Evolutionary conservation across 2,113 vertebrate species (phyloP), one percentile per base, ranked within the genome.

Genomic region (Otolemur garnettii): DNA sequence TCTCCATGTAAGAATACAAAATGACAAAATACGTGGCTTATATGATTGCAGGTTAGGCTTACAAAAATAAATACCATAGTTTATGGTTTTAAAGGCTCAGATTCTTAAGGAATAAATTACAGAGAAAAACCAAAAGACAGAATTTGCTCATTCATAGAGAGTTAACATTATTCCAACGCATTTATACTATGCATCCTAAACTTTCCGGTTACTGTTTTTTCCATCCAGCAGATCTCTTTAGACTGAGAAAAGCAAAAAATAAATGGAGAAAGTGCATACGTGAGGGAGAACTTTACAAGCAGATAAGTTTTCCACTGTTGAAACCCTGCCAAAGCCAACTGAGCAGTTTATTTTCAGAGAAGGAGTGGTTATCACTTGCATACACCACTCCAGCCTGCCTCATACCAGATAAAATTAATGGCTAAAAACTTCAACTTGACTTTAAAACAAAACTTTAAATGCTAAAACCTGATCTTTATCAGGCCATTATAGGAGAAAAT

Each of bases 261-360:
- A 96, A 97, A 94, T 79, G 18, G 86, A 91, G 60, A 89, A 92
- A 94, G 87, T 94, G 55, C 24, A 92, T 92, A 94, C 10, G 77
- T 69, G 95, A 97, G 92, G 92, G 89, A 97, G 96, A 98, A 94
- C 79, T 98, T 98, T 98, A 97, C 91, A 98, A 97, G 97, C 79
- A 97, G 96, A 89, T 97, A 98, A 97, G 96, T 96, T 97, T 96
- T 93, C 77, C 90, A 95, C 50, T 50, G n/a, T 72, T 97, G 98
- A 97, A 96, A 69, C 28, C 19, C 84, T 97, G 96, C 98, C 96
- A 98, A 98, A 88, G 55, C 8, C 94, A 96, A 87, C 69, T 68
- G 79, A 88, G 68, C 86, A 64, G 80, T 98, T 98, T 96, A 94
- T 97, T 98, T 98, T 98, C 96, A 97, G 97, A 97, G 87, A 59